Evolutionary conservation across 2,888 invertebrate genomes (phyloP).

Genomic region (Reticulitermes lucifugus): DNA sequence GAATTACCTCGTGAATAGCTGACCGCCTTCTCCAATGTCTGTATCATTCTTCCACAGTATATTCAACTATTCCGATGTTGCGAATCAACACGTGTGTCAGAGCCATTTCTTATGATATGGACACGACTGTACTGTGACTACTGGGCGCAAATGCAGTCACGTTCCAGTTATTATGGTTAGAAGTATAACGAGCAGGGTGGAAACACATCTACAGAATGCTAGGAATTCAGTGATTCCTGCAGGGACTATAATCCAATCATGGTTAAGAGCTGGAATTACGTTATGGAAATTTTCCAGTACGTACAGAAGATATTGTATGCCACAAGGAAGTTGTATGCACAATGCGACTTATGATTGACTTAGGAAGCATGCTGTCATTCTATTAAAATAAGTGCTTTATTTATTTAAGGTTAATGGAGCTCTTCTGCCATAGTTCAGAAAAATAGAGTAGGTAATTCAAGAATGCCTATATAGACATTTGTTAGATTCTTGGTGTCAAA

Average conservation of each 20-base stretch:
- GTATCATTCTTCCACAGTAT: too few relatives aligned
- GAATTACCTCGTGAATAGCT: too few relatives aligned
- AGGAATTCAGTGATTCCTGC: not conserved
- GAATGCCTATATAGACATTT: too few relatives aligned
- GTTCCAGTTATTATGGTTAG: not conserved
- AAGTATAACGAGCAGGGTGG: not conserved
- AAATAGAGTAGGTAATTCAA: too few relatives aligned
- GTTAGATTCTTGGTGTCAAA: too few relatives aligned
- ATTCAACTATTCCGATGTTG: too few relatives aligned
- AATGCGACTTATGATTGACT: not conserved
- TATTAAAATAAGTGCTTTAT: not conserved
- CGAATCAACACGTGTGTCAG: too few relatives aligned
- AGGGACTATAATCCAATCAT: not conserved
- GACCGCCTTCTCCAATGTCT: too few relatives aligned
- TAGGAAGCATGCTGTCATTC: not conserved
- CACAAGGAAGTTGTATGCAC: not conserved
- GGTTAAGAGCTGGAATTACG: not conserved
- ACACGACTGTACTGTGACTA: not conserved
- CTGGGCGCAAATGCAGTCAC: not conserved
- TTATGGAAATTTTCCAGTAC: conserved; percentile 4
- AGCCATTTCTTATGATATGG: not conserved
- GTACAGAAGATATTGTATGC: not conserved
- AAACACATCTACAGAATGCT: not conserved
- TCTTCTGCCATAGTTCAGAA: too few relatives aligned
- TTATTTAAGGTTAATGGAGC: not conserved